Evolutionary conservation across 2,888 invertebrate genomes (phyloP), one percentile per base, ranked within the genome.

Genomic region (Cheilosia variabilis): DNA sequence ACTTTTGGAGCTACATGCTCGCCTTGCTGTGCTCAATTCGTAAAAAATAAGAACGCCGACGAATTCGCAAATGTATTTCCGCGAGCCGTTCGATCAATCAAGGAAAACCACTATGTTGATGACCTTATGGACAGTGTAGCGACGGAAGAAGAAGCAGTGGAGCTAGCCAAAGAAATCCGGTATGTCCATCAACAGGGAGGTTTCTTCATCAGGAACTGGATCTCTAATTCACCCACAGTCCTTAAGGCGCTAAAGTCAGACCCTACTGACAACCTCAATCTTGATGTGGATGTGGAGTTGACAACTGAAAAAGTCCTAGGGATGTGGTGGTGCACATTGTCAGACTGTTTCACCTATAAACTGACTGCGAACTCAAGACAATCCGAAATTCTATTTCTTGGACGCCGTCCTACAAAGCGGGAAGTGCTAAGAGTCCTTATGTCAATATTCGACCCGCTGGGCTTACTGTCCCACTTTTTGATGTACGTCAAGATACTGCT

Each of bases 191-290:
- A n/a, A n/a, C 60, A 87, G 58, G 77, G 80, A 17, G 87, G 87
- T 0, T 88, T 88, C 22, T 41, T 79, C 6, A 78, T 88, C 37
- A 72, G 87, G 58, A 87, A 88, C 73, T 89, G 88, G 89, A 60
- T 87, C 4, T 37, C 50, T 1, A 65, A 65, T n/a, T 65, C n/a
- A n/a, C 52, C 27, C 1, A 1, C 6, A 3, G 66, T 68, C 3
- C 37, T 65, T 9, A 34, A 65, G 15, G 65, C 34, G 17, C n/a
- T 63, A 3, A 63, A 50, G 13, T 19, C 47, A 0, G 34, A 22
- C 1, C 31, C 34, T 3, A 63, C n/a, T n/a, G n/a, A n/a, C n/a
- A n/a, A n/a, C n/a, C n/a, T 62, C 41, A 60, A 78, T 24, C 1
- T 75, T 72, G 19, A n/a, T 24, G 34, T 76, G 19, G 62, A 60